Conservation (phyloP, 1,140 invertebrate species). For the Trissolcus basalis region DNA sequence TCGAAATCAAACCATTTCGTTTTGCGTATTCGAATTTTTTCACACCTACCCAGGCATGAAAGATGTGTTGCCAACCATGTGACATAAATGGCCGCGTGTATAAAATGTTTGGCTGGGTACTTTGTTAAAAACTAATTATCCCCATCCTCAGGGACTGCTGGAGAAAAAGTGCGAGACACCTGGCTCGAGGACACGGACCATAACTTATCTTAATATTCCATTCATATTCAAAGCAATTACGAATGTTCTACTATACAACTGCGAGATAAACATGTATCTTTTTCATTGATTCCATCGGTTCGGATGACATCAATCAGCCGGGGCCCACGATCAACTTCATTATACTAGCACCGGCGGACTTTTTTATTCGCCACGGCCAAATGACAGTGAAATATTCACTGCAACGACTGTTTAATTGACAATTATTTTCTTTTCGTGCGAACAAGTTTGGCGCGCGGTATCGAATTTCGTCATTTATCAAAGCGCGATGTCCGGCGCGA, state of each 20-base stretch:
- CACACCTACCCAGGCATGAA: too few relatives aligned
- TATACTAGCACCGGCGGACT: constrained; percentile 12
- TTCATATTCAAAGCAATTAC: constrained; percentile 39
- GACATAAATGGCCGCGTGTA: too few relatives aligned
- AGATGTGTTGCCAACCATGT: too few relatives aligned
- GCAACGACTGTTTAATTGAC: constrained; percentile 30
- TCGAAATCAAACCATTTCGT: too few relatives aligned
- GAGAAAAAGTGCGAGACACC: too few relatives aligned
- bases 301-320: constrained; percentile 24
- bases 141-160: too few relatives aligned
- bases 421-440: constrained; percentile 23
- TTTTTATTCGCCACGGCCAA: constrained; percentile 21
- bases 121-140: too few relatives aligned
- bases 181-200: not conserved
- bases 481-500: not conserved
- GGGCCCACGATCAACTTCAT: constrained; percentile 30
- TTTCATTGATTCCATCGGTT: constrained; percentile 12
- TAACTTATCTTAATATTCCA: constrained; percentile 27
- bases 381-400: constrained; percentile 33
- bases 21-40: too few relatives aligned
- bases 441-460: constrained; percentile 7
- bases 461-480: constrained; percentile 14
- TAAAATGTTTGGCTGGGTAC: too few relatives aligned
- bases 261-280: constrained; percentile 14
- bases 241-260: constrained; percentile 27